These are phyloP conservation scores for Pygoscelis adeliae DNA, from an alignment of 2,113 vertebrate genomes.

Conservation along the genomic window DNA sequence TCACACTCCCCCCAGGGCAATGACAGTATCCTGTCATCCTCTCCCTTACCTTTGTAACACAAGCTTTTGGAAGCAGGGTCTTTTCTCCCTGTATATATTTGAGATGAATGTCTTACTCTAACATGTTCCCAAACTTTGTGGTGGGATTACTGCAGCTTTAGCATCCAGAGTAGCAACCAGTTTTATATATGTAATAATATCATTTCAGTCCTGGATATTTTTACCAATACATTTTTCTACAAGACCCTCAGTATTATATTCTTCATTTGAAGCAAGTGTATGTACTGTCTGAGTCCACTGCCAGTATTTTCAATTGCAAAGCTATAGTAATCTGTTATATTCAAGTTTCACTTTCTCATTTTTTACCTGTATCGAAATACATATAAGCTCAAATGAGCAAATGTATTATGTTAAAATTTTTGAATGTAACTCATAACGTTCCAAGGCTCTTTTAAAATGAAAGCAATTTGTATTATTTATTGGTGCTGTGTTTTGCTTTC, in stretches of 20 bases:
- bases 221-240: neutral
- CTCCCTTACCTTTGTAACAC: neutral
- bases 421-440: neutral
- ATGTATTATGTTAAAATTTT: neutral
- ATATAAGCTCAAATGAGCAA: neutral
- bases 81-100: neutral
- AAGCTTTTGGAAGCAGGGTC: neutral
- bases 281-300: neutral
- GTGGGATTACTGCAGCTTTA: neutral
- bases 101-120: neutral
- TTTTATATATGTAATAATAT: neutral
- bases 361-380: neutral
- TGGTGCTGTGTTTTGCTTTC: neutral
- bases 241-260: neutral
- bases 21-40: neutral
- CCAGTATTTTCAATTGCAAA: neutral
- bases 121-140: neutral
- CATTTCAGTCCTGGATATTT: neutral
- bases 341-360: neutral
- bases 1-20: neutral
- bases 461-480: neutral
- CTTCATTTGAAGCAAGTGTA: neutral
- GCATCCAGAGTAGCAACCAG: neutral
- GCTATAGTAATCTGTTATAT: neutral
- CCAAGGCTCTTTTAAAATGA: neutral